Base-by-base conservation (phyloP, 92 coral and sea anemone species). In the Pocillopora grandis region DNA sequence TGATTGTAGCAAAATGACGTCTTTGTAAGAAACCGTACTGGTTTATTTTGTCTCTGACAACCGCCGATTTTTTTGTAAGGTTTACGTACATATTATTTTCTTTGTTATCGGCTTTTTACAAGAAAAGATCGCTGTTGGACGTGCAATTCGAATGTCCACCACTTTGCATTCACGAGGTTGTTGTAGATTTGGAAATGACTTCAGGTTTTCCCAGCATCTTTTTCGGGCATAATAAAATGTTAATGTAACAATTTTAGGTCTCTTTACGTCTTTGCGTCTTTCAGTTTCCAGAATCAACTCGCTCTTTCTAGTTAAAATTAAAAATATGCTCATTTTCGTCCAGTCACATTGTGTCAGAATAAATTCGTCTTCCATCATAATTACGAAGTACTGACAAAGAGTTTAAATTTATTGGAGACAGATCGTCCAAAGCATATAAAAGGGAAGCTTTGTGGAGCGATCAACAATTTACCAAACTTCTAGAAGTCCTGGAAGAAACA, bases 131-230 rank as follows among this genome's bases (percentile, higher is more conserved):
- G 18, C 71, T 35, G 70, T 66, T 70, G 76, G 36, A 37, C 64
- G 66, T 68, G 68, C 58, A 80, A 35, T 84, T 75, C 82, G 77
- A 87, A 48, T 76, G 89, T 87, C 94, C 93, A 93, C 97, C 94
- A 92, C 90, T 82, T 88, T 92, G 74, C 76, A 60, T 74, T 82
- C 70, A 67, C 69, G 90, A 83, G 66, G 88, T 88, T 95, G 93
- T 93, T 95, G 79, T 93, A 86, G 95, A 93, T 95, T 92, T 93
- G 91, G 94, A 65, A 76, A 88, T 94, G 90, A 95, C 98, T 94
- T 93, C 91, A 93, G 90, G 68, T 80, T 74, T 23, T 67, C 86
- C 86, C 86, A 65, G 5, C 73, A 31, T 27, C 31, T 80, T 80
- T 55, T 75, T 73, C 80, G 86, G 57, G 61, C 27, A 52, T 9